Conservation (phyloP, 2,888 invertebrate species). For the Atherix ibis region DNA sequence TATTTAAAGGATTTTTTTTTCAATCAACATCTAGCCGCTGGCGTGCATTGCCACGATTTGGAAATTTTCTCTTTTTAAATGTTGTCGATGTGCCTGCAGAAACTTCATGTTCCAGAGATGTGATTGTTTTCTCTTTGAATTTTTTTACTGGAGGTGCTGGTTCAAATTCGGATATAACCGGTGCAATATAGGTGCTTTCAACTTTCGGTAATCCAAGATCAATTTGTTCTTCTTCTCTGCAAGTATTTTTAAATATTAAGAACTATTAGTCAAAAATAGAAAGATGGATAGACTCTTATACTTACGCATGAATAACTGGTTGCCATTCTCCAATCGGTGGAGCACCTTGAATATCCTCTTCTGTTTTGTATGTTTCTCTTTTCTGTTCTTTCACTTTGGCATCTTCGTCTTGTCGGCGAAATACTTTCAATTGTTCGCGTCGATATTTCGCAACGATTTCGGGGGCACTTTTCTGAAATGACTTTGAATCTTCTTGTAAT, state of each 20-base stretch:
- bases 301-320: slow-evolving; percentile 45
- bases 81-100: slow-evolving; percentile 15
- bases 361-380: slow-evolving; percentile 34
- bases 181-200: slow-evolving; percentile 16
- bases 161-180: slow-evolving; percentile 16
- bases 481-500: slow-evolving; percentile 32
- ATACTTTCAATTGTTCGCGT: slow-evolving; percentile 25
- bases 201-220: slow-evolving; percentile 57
- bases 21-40: slow-evolving; percentile 21
- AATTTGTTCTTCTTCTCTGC: slow-evolving; percentile 37
- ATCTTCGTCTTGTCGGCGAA: slow-evolving; percentile 19
- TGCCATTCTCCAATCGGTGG: slow-evolving; percentile 68
- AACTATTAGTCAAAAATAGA: slow-evolving; percentile 2
- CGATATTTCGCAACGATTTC: slow-evolving; percentile 34
- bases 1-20: too few species aligned
- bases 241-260: slow-evolving; percentile 14
- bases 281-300: slow-evolving; percentile 9
- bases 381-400: slow-evolving; percentile 29
- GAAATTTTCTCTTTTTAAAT: slow-evolving; percentile 30
- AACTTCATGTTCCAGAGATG: slow-evolving; percentile 15
- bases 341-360: slow-evolving; percentile 34
- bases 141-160: slow-evolving; percentile 26
- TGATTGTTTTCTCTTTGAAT: slow-evolving; percentile 30
- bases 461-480: slow-evolving; percentile 33
- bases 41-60: slow-evolving; percentile 25